Percentiles rank a stretch among this genome's conserved stretches.
Conservation (phyloP, 2,113 vertebrate genomes). For the Grallaria varia region DNA sequence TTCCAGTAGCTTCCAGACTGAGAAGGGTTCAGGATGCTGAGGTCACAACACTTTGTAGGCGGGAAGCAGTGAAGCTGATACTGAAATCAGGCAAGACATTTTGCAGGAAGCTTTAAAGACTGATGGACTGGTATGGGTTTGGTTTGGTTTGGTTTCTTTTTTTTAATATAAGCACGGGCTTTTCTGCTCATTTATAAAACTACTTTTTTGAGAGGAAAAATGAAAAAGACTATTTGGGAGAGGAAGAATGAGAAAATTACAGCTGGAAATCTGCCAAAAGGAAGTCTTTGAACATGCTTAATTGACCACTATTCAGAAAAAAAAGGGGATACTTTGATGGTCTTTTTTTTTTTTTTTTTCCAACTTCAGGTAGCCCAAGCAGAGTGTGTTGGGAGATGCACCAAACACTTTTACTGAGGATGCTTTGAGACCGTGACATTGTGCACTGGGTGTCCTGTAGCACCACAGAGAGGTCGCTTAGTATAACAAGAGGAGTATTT, state of each 20-base stretch:
- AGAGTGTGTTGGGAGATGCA: background rate
- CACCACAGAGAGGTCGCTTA: rapidly evolving
- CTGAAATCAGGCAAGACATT: background rate
- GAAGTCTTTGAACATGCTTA: background rate
- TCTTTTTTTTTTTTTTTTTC: background rate
- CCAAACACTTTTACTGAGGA: rapidly evolving
- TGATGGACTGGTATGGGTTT: background rate
- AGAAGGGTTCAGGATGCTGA: background rate
- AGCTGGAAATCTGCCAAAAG: background rate
- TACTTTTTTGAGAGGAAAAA: background rate
- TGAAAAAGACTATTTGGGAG: background rate
- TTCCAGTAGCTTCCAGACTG: background rate
- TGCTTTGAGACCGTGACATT: background rate
- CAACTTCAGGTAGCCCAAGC: background rate
- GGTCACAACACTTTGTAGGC: background rate
- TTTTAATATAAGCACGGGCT: background rate
- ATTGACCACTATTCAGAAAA: background rate
- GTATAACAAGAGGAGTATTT: background rate
- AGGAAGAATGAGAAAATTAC: background rate
- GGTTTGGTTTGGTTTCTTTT: rapidly evolving
- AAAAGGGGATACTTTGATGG: background rate
- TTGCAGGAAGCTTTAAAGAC: background rate
- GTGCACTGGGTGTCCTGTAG: background rate
- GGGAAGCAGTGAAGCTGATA: background rate
- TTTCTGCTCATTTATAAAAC: background rate